phyloP scores from a whole-genome alignment of 2,113 vertebrate genomes.

The Thamnophis sirtalis region DNA sequence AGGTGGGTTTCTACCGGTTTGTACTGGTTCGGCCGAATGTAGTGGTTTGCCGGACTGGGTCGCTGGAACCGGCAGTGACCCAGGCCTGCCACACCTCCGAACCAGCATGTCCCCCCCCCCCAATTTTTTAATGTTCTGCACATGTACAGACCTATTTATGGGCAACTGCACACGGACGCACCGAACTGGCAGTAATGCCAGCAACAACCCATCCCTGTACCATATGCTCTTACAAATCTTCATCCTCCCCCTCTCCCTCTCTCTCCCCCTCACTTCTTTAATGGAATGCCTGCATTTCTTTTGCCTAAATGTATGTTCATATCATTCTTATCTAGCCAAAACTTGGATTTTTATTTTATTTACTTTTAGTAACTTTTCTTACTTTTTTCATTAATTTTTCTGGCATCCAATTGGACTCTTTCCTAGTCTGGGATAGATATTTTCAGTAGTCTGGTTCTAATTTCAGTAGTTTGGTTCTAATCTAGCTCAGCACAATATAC shows the following conservation, averaged over 20 bases:
- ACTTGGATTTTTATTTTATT: not conserved
- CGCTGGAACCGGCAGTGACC: too few species aligned
- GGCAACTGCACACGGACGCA: too few species aligned
- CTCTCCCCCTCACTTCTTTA: not conserved
- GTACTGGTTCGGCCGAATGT: too few species aligned
- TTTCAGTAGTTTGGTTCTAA: not conserved
- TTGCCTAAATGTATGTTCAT: not conserved
- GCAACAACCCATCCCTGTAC: not conserved
- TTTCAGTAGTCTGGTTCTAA: not conserved
- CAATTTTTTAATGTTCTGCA: too few species aligned
- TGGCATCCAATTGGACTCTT: not conserved
- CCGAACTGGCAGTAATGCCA: too few species aligned
- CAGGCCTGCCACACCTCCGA: too few species aligned
- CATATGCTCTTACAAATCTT: not conserved
- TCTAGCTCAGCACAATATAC: not conserved
- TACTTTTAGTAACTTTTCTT: not conserved
- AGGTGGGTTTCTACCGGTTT: too few species aligned
- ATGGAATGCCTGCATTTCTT: not conserved
- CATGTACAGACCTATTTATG: too few species aligned
- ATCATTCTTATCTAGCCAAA: not conserved
- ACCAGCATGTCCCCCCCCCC: too few species aligned
- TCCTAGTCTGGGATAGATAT: not conserved
- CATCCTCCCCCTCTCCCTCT: not conserved
- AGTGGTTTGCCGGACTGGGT: too few species aligned
- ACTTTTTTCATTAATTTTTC: not conserved